Evolutionary conservation across 2,113 vertebrate species (phyloP), one percentile per base, ranked within the genome.

Genomic region (Gorsachius goisagi): DNA sequence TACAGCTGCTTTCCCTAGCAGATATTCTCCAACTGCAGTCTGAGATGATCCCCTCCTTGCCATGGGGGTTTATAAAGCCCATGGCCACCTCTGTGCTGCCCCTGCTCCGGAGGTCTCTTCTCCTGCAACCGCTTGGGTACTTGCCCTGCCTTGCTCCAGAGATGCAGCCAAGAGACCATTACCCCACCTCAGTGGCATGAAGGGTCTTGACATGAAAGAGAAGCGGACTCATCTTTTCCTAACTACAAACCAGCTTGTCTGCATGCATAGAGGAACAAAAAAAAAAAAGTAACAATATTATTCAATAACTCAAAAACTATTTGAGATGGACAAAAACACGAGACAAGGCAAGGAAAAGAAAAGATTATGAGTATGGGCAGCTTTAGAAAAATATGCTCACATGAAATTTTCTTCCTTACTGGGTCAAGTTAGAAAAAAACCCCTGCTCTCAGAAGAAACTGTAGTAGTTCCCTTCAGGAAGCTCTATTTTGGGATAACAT

Each of bases 381-480:
- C 44, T 85, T 87, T 85, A 71, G 59, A 55, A 91, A 84, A 72
- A 68, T n/a, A 50, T 8, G 5, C 18, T 79, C 3, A 10, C 0
- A 3, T 37, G 16, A 64, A 79, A 66, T 76, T 81, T 93, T 91
- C 58, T 83, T 88, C 37, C 37, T 73, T 69, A 76, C 39, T 50
- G 20, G 10, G 13, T 12, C 24, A 85, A 90, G 50, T 91, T 39
- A 79, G 6, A 79, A 88, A 89, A 83, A 72, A 50, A 2, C 4
- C 8, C 5, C 11, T 12, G 7, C 24, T 80, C 17, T 93, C 4
- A 0, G 78, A 93, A 85, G 78, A 94, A 94, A 90, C 15, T 15
- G 17, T 41, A 73, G 82, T 74, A 60, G 58, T 59, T 85, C 41
- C n/a, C 55, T 86, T 88, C 91, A 95, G 91, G 78, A 96, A 95